Evolutionary conservation across 1,140 invertebrate genomes (phyloP).

Genomic region (Epicauta chinensis): DNA sequence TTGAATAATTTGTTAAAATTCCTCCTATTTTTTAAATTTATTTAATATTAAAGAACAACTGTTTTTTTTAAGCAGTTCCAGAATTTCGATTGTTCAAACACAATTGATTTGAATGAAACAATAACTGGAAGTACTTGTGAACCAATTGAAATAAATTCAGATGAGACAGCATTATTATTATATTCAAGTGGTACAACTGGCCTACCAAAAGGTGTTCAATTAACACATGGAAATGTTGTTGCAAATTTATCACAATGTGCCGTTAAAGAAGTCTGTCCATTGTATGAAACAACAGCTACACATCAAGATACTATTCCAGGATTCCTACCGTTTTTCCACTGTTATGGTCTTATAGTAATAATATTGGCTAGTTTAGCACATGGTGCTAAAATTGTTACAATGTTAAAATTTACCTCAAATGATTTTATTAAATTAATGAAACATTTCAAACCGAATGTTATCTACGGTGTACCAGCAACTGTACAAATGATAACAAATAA

Average conservation of each 20-base stretch:
- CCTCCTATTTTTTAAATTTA: too few species aligned
- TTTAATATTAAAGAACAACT: too few species aligned
- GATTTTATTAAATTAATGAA: slow-evolving; percentile 50
- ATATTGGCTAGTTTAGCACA: slow-evolving; percentile 50
- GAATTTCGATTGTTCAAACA: not conserved
- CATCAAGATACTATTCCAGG: slow-evolving; percentile 51
- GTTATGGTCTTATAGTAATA: slow-evolving; percentile 61
- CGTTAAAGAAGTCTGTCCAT: not conserved
- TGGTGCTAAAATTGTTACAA: slow-evolving; percentile 61
- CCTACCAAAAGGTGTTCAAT: slow-evolving; percentile 77
- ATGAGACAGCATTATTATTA: slow-evolving; percentile 48
- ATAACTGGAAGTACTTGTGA: not conserved
- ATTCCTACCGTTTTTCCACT: slow-evolving; percentile 78
- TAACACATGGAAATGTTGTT: slow-evolving; percentile 60
- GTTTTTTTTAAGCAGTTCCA: not conserved
- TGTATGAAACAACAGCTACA: not conserved
- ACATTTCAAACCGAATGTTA: slow-evolving; percentile 47
- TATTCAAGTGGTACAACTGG: slow-evolving; percentile 84
- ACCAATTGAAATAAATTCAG: not conserved
- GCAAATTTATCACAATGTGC: slow-evolving; percentile 43
- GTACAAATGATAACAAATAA: slow-evolving; percentile 61
- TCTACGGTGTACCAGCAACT: slow-evolving; percentile 54
- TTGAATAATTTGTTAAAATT: too few species aligned
- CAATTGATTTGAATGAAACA: slow-evolving; percentile 7
- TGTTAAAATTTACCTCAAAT: slow-evolving; percentile 66